Percentiles rank a stretch among this genome's conserved stretches.
Evolutionary conservation across 1,140 invertebrate genomes (phyloP).

Genomic region (Drosophila dunni): DNA sequence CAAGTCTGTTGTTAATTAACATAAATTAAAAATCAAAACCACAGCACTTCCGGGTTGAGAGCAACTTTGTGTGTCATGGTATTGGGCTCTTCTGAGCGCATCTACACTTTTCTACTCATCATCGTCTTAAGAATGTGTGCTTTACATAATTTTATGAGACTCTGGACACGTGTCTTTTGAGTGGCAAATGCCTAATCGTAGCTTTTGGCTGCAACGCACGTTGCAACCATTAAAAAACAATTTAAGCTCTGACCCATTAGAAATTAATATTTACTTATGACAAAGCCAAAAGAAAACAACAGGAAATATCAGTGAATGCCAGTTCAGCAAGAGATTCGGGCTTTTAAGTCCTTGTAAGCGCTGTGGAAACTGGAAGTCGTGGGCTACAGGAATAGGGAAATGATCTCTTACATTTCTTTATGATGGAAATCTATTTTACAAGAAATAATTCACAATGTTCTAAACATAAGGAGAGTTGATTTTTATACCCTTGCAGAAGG

Average conservation of each 20-base stretch:
- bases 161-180: constrained; percentile 35
- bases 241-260: constrained; percentile 15
- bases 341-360: background rate
- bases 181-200: constrained; percentile 62
- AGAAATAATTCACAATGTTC: no score
- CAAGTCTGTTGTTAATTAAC: constrained; percentile 69
- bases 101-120: constrained; percentile 8
- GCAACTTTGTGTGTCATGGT: constrained; percentile 15
- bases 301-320: constrained; percentile 2
- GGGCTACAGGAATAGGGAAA: no score
- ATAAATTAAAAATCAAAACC: constrained; percentile 80
- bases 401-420: no score
- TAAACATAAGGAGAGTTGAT: no score
- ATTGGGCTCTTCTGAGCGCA: background rate
- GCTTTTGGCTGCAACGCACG: constrained; percentile 54
- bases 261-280: constrained; percentile 36
- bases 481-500: no score
- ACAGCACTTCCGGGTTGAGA: constrained; percentile 45
- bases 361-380: background rate
- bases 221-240: constrained; percentile 66
- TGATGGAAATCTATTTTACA: no score
- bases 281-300: constrained; percentile 1
- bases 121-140: constrained; percentile 26
- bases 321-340: background rate
- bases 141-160: constrained; percentile 36